Conservation (phyloP, 2,113 vertebrate species). For the Entosphenus tridentatus region DNA sequence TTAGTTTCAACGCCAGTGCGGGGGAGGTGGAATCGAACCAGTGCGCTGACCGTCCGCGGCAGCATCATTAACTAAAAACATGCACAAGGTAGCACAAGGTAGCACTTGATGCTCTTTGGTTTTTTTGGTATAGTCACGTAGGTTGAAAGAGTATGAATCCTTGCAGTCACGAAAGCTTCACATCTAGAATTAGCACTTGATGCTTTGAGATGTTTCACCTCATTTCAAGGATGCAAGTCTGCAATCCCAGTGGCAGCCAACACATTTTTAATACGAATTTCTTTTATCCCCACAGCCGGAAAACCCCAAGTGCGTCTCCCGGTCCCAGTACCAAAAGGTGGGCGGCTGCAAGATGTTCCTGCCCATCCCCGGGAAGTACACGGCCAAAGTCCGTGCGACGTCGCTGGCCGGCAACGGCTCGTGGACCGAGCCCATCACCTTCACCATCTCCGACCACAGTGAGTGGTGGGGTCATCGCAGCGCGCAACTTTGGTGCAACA, state of each 20-base stretch:
- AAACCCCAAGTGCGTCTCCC: constrained; percentile 43
- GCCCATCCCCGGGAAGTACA: constrained; percentile 69
- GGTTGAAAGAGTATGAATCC: too few relatives aligned
- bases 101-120: neutral
- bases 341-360: constrained; percentile 41
- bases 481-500: too few relatives aligned
- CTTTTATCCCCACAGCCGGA: too few relatives aligned
- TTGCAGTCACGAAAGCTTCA: too few relatives aligned
- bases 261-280: too few relatives aligned
- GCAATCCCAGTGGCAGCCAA: too few relatives aligned
- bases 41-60: too few relatives aligned
- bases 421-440: constrained; percentile 53
- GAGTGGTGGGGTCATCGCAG: constrained; percentile 17
- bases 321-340: constrained; percentile 34
- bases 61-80: too few relatives aligned
- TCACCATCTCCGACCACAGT: constrained; percentile 57
- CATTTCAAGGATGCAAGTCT: neutral
- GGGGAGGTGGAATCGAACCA: too few relatives aligned
- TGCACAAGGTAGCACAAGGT: too few relatives aligned
- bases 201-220: neutral
- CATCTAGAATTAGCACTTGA: neutral
- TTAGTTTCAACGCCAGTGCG: too few relatives aligned
- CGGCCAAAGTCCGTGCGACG: constrained; percentile 53
- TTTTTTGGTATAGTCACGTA: too few relatives aligned
- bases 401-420: constrained; percentile 81